Evolutionary conservation across 1,140 invertebrate species (phyloP), one percentile per base, ranked within the genome.

Genomic region (Neodiprion fabricii): DNA sequence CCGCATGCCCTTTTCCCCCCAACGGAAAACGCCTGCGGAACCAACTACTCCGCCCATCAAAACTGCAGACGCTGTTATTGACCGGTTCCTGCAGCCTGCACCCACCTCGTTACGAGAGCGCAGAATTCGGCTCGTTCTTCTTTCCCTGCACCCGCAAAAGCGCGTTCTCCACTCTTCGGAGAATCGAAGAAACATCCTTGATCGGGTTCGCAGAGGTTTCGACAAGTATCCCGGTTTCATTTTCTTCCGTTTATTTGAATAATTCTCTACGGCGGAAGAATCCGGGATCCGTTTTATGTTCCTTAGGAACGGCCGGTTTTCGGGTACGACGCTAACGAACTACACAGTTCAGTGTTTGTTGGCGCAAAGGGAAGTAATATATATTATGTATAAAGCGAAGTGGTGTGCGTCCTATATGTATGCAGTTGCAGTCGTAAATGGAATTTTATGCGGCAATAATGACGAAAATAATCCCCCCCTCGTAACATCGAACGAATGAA

Each of bases 1-100:
- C 11, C n/a, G 53, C 53, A 12, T 61, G 75, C 78, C 81, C 80
- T 81, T 81, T 82, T 76, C 75, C 76, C 77, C 71, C 71, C 71
- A 74, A 73, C 21, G 40, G 53, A 72, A 73, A 69, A 65, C 67
- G 28, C 68, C 21, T 53, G 71, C 17, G 11, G 48, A 47, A 47
- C 11, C 10, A 69, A 21, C 67, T 14, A 23, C 67, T 23, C 67
- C 67, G 67, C 67, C 67, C 67, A 69, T 69, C 21, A 14, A 69
- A 23, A 69, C 40, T 69, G 67, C 40, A 21, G 75, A 75, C 80
- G 81, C 82, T 84, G 80, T 78, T 79, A 75, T 23, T 28, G 21
- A 28, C 61, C 21, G 14, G 61, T 66, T 21, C 61, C 14, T 66
- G 5, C 21, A 66, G 61, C 14, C 21, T 14, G 61, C 61, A 66